phyloP scores from a whole-genome alignment of 2,113 vertebrate genomes.

The Paralichthys olivaceus region DNA sequence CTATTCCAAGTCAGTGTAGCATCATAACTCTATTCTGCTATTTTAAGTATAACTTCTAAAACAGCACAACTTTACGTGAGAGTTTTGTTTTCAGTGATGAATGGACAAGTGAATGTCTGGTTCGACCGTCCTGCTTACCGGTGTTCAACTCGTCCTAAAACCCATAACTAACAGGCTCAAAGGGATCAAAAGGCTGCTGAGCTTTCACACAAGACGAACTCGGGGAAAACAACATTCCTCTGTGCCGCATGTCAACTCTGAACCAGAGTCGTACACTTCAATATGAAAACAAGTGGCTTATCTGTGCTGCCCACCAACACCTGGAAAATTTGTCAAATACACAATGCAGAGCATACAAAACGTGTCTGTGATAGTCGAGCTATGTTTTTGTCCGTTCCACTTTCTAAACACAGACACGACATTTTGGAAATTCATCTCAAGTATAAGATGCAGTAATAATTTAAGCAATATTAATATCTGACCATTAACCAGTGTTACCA shows the following conservation, averaged over 20 bases:
- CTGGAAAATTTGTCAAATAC: constrained; percentile 20
- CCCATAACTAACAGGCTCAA: constrained; percentile 65
- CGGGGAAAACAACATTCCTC: constrained; percentile 56
- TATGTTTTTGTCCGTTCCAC: not conserved
- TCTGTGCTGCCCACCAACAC: constrained; percentile 12
- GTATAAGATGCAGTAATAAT: not conserved
- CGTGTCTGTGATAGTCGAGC: not conserved
- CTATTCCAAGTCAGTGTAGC: too few relatives aligned
- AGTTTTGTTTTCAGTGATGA: not conserved
- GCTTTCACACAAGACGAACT: constrained; percentile 40
- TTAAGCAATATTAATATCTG: too few relatives aligned
- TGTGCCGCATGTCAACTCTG: constrained; percentile 53
- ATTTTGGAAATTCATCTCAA: not conserved
- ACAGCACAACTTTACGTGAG: not conserved
- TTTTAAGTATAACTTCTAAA: not conserved
- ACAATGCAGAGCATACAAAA: not conserved
- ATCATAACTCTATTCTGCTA: too few relatives aligned
- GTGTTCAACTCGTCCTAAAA: constrained; percentile 45
- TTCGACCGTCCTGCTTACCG: constrained; percentile 1
- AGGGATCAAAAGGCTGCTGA: constrained; percentile 41
- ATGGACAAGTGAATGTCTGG: constrained; percentile 5
- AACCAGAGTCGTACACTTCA: constrained; percentile 21
- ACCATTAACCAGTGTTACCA: not conserved
- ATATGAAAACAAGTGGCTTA: constrained; percentile 62
- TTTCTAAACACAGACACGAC: not conserved